These are phyloP conservation scores for Drosophila arizonae DNA, from an alignment of 1,140 invertebrate species.

Conservation along the genomic window DNA sequence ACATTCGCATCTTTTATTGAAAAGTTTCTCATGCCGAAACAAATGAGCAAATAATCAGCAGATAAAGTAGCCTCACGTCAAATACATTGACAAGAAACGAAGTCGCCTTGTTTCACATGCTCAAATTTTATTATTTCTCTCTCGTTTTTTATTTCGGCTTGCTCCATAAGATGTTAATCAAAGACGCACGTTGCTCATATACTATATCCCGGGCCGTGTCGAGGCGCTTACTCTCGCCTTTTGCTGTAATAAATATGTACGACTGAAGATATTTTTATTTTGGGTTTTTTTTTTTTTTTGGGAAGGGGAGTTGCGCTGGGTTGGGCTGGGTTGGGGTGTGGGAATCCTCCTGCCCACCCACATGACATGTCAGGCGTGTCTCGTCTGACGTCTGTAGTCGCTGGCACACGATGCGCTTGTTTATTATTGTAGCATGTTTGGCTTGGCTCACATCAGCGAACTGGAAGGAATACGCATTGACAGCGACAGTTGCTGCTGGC, in stretches of 20 bases:
- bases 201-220: slow-evolving; percentile 21
- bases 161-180: slow-evolving; percentile 66
- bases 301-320: too few relatives aligned
- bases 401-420: slow-evolving; percentile 57
- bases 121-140: neutral
- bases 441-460: slow-evolving; percentile 65
- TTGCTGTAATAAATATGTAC: slow-evolving; percentile 60
- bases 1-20: slow-evolving; percentile 66
- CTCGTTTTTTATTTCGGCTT: neutral
- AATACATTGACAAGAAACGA: slow-evolving; percentile 44
- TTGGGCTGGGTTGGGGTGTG: neutral
- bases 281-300: slow-evolving; percentile 8
- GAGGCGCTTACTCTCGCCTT: slow-evolving; percentile 33
- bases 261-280: slow-evolving; percentile 4
- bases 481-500: slow-evolving; percentile 57
- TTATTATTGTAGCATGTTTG: slow-evolving; percentile 75
- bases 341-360: neutral
- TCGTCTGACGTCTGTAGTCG: slow-evolving; percentile 50
- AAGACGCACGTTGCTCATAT: slow-evolving; percentile 55
- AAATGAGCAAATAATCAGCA: slow-evolving; percentile 74
- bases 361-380: slow-evolving; percentile 43
- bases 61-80: slow-evolving; percentile 6
- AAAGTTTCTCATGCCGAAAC: slow-evolving; percentile 55
- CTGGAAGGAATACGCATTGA: slow-evolving; percentile 69
- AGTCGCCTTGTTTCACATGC: neutral